Evolutionary conservation across 2,113 vertebrate species (phyloP).

Genomic region (Labeo catla): DNA sequence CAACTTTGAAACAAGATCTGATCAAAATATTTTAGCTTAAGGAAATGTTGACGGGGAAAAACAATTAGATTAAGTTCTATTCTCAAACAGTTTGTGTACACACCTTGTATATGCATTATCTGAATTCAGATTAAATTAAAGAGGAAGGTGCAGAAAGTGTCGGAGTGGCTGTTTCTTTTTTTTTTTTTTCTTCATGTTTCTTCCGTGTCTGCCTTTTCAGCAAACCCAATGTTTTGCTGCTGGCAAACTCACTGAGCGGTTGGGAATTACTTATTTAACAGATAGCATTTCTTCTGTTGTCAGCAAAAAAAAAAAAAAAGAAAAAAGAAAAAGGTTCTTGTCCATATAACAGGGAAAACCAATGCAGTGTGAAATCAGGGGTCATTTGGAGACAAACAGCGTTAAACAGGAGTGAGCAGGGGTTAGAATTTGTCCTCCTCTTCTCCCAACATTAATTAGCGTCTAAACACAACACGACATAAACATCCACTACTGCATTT

Average conservation of each 20-base stretch:
- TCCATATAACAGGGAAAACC: slow-evolving; percentile 77
- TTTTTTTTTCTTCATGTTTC: slow-evolving; percentile 57
- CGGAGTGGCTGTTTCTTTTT: slow-evolving; percentile 56
- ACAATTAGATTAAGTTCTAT: slow-evolving; percentile 3
- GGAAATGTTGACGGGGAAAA: neutral
- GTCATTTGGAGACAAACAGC: slow-evolving; percentile 79
- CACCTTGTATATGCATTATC: slow-evolving; percentile 44
- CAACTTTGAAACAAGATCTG: neutral
- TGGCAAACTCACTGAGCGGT: slow-evolving; percentile 77
- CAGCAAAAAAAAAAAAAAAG: slow-evolving; percentile 71
- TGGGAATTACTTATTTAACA: slow-evolving; percentile 86
- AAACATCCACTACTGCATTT: slow-evolving; percentile 61
- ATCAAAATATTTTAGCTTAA: slow-evolving; percentile 14
- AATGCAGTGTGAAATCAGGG: slow-evolving; percentile 83
- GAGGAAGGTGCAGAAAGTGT: slow-evolving; percentile 53
- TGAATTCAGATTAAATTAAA: slow-evolving; percentile 56
- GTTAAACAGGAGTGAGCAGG: slow-evolving; percentile 72
- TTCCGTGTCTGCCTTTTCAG: slow-evolving; percentile 73
- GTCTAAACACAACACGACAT: slow-evolving; percentile 68
- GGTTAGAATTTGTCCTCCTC: slow-evolving; percentile 68
- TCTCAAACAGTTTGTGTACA: slow-evolving; percentile 41
- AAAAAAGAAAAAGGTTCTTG: slow-evolving; percentile 62
- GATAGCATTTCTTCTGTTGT: slow-evolving; percentile 82
- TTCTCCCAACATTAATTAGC: slow-evolving; percentile 76
- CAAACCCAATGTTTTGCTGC: slow-evolving; percentile 79